A percentile compares a stretch with the other conserved stretches of the same genome.
Conservation (phyloP, 2,113 vertebrate genomes). For the Gobiocypris rarus region DNA sequence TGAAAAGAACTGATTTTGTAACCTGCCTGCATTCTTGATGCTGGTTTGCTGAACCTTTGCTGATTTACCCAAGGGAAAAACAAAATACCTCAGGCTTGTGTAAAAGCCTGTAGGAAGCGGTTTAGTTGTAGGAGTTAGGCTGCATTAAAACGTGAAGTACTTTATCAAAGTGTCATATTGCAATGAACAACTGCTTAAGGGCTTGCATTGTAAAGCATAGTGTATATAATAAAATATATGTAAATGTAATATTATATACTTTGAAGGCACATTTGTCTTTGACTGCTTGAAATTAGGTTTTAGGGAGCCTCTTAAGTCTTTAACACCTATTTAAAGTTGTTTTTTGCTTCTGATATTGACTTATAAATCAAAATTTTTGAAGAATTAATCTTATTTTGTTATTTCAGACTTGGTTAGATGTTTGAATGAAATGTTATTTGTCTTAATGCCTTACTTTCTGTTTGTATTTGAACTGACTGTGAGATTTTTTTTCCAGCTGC, state of each 20-base stretch:
- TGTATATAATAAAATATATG: no score
- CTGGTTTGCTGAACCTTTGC: conserved; percentile 11
- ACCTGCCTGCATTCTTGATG: conserved; percentile 10
- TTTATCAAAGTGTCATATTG: background rate
- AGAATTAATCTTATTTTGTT: background rate
- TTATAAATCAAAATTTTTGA: no score
- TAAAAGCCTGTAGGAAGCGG: conserved; percentile 15
- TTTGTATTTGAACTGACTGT: background rate
- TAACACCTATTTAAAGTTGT: background rate
- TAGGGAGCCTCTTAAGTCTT: background rate
- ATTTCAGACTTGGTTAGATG: background rate
- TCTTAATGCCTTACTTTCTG: background rate
- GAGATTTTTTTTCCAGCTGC: conserved; percentile 35
- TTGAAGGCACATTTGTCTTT: background rate
- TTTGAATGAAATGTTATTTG: background rate
- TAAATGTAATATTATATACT: background rate
- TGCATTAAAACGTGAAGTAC: conserved; percentile 19
- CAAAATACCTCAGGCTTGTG: conserved; percentile 29
- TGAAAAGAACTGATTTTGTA: conserved; percentile 26
- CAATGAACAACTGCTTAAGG: background rate
- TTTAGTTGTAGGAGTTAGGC: conserved; percentile 26
- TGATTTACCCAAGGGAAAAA: conserved; percentile 22
- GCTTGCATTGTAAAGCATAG: background rate
- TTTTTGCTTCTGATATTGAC: background rate
- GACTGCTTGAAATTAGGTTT: background rate